Base-by-base conservation (phyloP, 2,797 vertebrate species). In the Poecilia picta region DNA sequence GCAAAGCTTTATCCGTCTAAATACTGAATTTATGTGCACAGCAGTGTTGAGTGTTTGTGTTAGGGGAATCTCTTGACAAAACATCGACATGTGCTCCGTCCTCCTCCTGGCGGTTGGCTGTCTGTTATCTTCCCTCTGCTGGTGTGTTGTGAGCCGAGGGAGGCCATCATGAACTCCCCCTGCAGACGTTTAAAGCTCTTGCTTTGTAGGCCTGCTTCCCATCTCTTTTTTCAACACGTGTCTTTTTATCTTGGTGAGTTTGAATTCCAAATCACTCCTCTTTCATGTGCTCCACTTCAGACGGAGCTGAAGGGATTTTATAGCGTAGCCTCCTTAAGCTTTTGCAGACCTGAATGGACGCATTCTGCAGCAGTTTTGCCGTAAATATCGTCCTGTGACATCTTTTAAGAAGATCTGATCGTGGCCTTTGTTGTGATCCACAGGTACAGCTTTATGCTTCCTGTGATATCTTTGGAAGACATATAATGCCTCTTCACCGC, bases 91-190 rank as follows among this genome's bases (percentile, higher is more conserved):
- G 72, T 76, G 64, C 33, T 7, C 41, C 12, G 15, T 45, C 75
- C 73, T 82, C 66, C 85, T 75, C 81, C 70, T 71, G 72, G 73
- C 77, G 81, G 46, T 76, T 70, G 66, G 66, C 41, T 43, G 68
- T 5, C 66, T 15, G 23, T 45, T 88, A 75, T 90, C 76, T 89
- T 76, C 13, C 49, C 80, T 81, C 78, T 80, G 81, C 87, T 89
- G 85, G 83, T 85, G 82, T 81, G 82, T 75, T 39, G 76, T 7
- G 73, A 83, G 80, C 81, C 1, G 2, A 80, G 78, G 83, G 77
- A 83, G 83, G 79, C 77, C 72, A 15, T 83, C 87, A 83, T 88
- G 83, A 85, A 90, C 89, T 82, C 86, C 80, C 82, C 46, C 86
- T 25, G 28, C 28, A 85, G 87, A 84, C 85, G 82, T 72, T 31